A percentile compares a stretch with the other conserved stretches of the same genome.
Evolutionary conservation across 2,797 vertebrate species (phyloP).

Genomic region (Mormyrus hasselquistii): DNA sequence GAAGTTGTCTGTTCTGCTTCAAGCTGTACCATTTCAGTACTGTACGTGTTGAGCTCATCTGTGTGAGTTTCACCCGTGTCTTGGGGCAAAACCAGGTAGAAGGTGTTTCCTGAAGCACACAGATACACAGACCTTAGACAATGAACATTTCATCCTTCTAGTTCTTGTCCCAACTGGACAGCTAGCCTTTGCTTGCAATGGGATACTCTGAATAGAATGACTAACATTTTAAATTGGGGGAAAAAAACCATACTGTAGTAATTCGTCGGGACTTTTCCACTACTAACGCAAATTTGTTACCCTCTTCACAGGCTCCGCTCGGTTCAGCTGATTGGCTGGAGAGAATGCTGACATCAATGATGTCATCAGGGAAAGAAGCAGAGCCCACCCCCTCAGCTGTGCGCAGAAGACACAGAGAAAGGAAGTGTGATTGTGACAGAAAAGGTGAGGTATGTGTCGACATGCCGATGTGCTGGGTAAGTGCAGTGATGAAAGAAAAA

Average conservation of each 20-base stretch:
- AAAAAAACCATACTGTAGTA: neutral
- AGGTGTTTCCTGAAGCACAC: conserved; percentile 56
- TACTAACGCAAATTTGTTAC: conserved; percentile 39
- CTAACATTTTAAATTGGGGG: neutral
- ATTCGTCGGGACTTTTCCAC: neutral
- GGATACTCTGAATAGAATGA: neutral
- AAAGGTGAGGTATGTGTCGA: neutral
- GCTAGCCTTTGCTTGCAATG: neutral
- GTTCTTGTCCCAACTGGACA: neutral
- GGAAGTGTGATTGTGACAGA: conserved; percentile 23
- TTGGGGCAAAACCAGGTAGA: conserved; percentile 62
- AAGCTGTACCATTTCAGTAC: conserved; percentile 17
- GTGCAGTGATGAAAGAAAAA: neutral
- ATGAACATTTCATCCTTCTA: neutral
- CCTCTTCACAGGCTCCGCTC: conserved; percentile 46
- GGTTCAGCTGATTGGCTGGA: conserved; percentile 53
- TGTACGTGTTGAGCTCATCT: conserved; percentile 44
- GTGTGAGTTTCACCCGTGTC: conserved; percentile 55
- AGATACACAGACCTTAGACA: neutral
- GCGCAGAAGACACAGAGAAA: conserved; percentile 49
- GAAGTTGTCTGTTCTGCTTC: conserved; percentile 36
- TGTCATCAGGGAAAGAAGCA: conserved; percentile 64
- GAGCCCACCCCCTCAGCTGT: conserved; percentile 68
- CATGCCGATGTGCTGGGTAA: neutral
- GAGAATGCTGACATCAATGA: conserved; percentile 54